These are phyloP conservation scores for Otus scops DNA, from an alignment of 2,797 vertebrate species.

Conservation along the genomic window DNA sequence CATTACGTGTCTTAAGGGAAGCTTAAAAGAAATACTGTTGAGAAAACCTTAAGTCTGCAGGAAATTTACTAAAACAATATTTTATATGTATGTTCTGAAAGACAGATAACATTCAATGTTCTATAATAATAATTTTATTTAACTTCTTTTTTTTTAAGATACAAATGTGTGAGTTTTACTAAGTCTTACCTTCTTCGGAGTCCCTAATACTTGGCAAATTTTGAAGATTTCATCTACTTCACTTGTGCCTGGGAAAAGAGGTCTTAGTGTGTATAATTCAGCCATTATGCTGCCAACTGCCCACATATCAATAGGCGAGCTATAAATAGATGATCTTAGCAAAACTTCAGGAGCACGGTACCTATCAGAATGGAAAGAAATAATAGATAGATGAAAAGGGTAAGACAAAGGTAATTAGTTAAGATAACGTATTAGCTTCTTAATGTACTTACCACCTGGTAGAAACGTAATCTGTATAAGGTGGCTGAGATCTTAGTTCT, in stretches of 20 bases:
- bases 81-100: background rate
- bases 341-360: slow-evolving; percentile 96
- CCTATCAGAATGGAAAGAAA: slow-evolving; percentile 72
- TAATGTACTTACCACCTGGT: slow-evolving; percentile 88
- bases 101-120: background rate
- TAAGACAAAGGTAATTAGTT: background rate
- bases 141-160: background rate
- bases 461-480: slow-evolving; percentile 97
- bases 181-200: slow-evolving; percentile 89
- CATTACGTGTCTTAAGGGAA: background rate
- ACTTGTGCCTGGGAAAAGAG: slow-evolving; percentile 96
- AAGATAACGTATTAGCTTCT: background rate
- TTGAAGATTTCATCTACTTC: slow-evolving; percentile 99
- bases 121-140: background rate
- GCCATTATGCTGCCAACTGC: slow-evolving; percentile 98
- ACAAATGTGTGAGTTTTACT: background rate
- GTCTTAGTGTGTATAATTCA: slow-evolving; percentile 92
- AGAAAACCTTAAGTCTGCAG: background rate
- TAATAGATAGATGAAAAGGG: background rate
- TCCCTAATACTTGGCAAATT: slow-evolving; percentile 97
- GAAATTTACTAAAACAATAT: background rate
- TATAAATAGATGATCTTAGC: slow-evolving; percentile 89
- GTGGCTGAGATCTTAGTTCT: slow-evolving; percentile 95
- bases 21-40: background rate
- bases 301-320: slow-evolving; percentile 96